These are phyloP conservation scores for Drosophila pachea DNA, from an alignment of 1,140 invertebrate genomes.

Conservation along the genomic window DNA sequence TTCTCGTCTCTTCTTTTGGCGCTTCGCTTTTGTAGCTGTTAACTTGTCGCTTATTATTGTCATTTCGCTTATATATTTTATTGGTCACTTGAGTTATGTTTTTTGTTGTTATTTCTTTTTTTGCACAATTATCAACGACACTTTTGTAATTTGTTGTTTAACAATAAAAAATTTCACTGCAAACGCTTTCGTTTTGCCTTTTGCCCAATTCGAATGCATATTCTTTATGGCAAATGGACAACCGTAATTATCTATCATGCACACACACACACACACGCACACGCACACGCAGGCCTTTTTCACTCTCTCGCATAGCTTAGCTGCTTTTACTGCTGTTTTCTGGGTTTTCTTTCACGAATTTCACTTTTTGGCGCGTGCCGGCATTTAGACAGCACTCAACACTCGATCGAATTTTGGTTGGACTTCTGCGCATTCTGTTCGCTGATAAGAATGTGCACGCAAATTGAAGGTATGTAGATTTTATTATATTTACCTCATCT, in stretches of 20 bases:
- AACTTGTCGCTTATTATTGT: slow-evolving; percentile 27
- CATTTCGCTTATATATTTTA: slow-evolving; percentile 37
- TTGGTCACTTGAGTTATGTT: slow-evolving; percentile 36
- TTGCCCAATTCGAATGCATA: slow-evolving; percentile 14
- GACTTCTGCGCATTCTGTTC: slow-evolving; percentile 10
- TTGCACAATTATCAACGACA: slow-evolving; percentile 45
- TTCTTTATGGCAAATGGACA: neutral
- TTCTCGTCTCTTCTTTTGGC: slow-evolving; percentile 10
- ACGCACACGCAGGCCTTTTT: neutral
- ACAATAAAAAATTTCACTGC: slow-evolving; percentile 41
- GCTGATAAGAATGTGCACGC: slow-evolving; percentile 36
- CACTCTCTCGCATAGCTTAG: slow-evolving; percentile 8
- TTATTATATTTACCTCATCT: slow-evolving; percentile 14
- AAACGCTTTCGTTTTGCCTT: slow-evolving; percentile 60
- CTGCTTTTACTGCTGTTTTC: neutral
- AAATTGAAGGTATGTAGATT: slow-evolving; percentile 10
- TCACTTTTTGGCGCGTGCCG: slow-evolving; percentile 62
- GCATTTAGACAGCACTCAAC: slow-evolving; percentile 27
- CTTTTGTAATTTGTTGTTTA: slow-evolving; percentile 57
- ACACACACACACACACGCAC: neutral
- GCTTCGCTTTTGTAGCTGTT: slow-evolving; percentile 24
- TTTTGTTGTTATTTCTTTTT: slow-evolving; percentile 39
- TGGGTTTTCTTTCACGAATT: slow-evolving; percentile 27
- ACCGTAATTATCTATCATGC: slow-evolving; percentile 26
- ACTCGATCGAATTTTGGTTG: slow-evolving; percentile 14